A percentile compares a stretch with the other conserved stretches of the same genome.
Evolutionary conservation across 2,797 vertebrate genomes (phyloP).

Genomic region (Lepilemur ruficaudatus): DNA sequence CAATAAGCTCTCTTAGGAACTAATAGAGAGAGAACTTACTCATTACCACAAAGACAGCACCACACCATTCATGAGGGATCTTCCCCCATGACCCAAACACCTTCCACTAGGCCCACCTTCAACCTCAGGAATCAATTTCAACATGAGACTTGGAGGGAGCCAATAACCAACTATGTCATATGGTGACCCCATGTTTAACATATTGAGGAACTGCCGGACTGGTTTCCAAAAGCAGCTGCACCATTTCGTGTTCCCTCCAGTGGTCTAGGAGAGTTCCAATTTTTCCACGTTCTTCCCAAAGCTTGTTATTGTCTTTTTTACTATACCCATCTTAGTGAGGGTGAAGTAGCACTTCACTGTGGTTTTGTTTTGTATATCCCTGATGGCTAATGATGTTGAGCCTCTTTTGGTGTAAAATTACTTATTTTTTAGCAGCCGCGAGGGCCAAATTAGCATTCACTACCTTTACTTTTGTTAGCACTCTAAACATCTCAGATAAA

Average conservation of each 20-base stretch:
- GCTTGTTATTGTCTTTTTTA: neutral
- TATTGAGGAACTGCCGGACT: neutral
- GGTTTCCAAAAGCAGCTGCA: neutral
- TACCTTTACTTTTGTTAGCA: neutral
- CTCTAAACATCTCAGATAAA: neutral
- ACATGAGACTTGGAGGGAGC: neutral
- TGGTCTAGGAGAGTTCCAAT: neutral
- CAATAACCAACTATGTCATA: neutral
- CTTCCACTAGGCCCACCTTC: neutral
- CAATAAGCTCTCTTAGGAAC: neutral
- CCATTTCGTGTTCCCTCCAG: neutral
- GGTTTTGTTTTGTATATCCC: neutral
- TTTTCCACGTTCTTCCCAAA: neutral
- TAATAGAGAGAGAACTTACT: neutral
- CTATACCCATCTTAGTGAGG: neutral
- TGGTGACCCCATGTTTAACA: neutral
- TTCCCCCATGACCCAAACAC: neutral
- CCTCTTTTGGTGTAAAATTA: neutral
- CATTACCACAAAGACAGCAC: neutral
- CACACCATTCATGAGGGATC: neutral
- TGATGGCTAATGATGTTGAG: neutral
- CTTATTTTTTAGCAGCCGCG: neutral
- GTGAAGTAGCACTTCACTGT: neutral
- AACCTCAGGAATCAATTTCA: neutral
- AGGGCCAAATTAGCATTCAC: neutral